These are phyloP conservation scores for Odontomachus brunneus DNA, from an alignment of 1,140 invertebrate species.

Conservation along the genomic window DNA sequence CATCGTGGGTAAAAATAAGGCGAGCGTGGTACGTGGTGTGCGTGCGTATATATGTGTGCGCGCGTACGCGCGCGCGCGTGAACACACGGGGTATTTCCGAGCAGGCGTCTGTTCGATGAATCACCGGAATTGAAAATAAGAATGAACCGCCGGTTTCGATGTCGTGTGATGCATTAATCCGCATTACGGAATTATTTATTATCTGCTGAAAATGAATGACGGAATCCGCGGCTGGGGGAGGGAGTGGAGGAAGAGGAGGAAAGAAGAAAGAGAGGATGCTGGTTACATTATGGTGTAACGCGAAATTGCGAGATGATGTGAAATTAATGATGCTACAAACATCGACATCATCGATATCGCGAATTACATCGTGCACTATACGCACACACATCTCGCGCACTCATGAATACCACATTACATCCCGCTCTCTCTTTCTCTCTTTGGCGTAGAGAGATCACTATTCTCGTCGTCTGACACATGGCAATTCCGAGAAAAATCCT, in stretches of 20 bases:
- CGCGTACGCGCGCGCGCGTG: not conserved
- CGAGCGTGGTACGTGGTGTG: too few relatives aligned
- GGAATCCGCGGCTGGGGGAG: too few relatives aligned
- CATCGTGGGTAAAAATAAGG: not conserved
- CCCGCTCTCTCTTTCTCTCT: too few relatives aligned
- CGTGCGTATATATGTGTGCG: too few relatives aligned
- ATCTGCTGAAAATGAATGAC: not conserved
- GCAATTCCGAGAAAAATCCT: constrained; percentile 19
- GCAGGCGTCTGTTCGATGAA: not conserved
- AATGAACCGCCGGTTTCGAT: not conserved
- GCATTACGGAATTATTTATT: constrained; percentile 30
- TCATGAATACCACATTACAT: not conserved
- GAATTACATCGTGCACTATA: constrained; percentile 9
- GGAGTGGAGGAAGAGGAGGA: not conserved
- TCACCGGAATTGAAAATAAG: too few relatives aligned
- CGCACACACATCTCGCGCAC: too few relatives aligned
- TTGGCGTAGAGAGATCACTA: not conserved
- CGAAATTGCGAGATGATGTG: constrained; percentile 21
- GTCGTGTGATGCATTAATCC: not conserved
- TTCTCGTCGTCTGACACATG: constrained; percentile 24
- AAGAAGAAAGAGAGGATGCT: not conserved
- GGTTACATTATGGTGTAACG: not conserved
- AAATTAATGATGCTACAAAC: constrained; percentile 31
- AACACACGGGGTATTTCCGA: not conserved
- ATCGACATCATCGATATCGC: constrained; percentile 1